A percentile compares a stretch with the other conserved stretches of the same genome.
Evolutionary conservation across 2,113 vertebrate species (phyloP).

Genomic region (Sinocyclocheilus anophthalmus): DNA sequence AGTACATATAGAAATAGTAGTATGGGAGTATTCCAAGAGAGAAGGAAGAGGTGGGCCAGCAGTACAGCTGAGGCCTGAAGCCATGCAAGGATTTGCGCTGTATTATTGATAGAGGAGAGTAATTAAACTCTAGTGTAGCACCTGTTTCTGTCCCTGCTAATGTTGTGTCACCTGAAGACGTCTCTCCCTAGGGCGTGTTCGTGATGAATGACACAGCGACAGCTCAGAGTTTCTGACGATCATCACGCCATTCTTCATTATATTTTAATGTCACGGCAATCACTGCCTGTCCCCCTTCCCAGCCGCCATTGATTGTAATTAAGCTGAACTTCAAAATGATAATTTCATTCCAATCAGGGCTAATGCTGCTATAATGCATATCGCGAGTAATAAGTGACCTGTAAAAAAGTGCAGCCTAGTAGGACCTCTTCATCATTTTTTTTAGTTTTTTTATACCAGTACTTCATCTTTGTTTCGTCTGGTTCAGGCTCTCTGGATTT

Average conservation of each 20-base stretch:
- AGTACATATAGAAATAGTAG: background rate
- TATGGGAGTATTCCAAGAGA: background rate
- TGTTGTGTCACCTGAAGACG: constrained; percentile 69
- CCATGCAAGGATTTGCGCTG: constrained; percentile 65
- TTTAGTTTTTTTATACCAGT: background rate
- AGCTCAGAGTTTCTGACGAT: constrained; percentile 72
- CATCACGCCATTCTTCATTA: constrained; percentile 68
- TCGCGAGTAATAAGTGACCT: constrained; percentile 51
- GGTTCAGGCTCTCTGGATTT: background rate
- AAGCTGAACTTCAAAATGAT: constrained; percentile 53
- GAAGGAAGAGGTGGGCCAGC: constrained; percentile 60
- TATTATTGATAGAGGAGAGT: constrained; percentile 79
- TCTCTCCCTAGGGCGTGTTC: constrained; percentile 60
- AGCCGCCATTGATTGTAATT: constrained; percentile 62
- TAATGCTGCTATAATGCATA: constrained; percentile 53
- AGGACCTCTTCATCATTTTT: constrained; percentile 32
- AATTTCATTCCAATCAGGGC: constrained; percentile 56
- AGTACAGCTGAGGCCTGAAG: constrained; percentile 66
- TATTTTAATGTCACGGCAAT: constrained; percentile 74
- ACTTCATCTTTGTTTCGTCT: constrained; percentile 8
- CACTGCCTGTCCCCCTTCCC: constrained; percentile 61
- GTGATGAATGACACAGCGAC: constrained; percentile 70
- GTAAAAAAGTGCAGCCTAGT: constrained; percentile 19
- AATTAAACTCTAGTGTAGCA: constrained; percentile 74
- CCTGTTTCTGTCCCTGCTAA: constrained; percentile 76